Percentiles rank a stretch among this genome's conserved stretches.
These are phyloP conservation scores for Catostylus mosaicus DNA, from an alignment of 30 jellyfish, hydroid and myxozoan species.

Conservation along the genomic window DNA sequence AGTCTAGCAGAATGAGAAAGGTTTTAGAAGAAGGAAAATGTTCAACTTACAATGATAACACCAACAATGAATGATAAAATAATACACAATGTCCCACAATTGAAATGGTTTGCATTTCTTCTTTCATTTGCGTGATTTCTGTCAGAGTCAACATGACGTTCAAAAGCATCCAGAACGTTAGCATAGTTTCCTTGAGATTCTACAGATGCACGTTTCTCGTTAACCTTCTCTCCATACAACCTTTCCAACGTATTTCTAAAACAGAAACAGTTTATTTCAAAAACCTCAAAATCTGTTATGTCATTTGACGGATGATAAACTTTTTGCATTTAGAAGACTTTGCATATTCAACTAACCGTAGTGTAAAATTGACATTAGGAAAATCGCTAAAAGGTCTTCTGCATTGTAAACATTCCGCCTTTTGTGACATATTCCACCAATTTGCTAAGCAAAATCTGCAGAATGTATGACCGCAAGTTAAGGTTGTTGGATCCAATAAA, in stretches of 20 bases:
- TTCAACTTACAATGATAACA: conserved; percentile 77
- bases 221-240: conserved; percentile 54
- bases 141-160: conserved; percentile 46
- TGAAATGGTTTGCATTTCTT: conserved; percentile 18
- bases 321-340: too few species aligned
- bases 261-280: too few species aligned
- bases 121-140: conserved; percentile 31
- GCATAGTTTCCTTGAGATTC: conserved; percentile 39
- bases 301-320: too few species aligned
- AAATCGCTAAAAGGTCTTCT: conserved; percentile 82
- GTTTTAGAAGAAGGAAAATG: too few species aligned
- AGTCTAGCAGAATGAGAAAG: too few species aligned
- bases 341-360: conserved; percentile 85
- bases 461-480: conserved; percentile 91
- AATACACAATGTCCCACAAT: conserved; percentile 51
- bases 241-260: conserved; percentile 73
- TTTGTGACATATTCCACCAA: conserved; percentile 86
- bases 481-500: conserved; percentile 88
- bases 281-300: too few species aligned
- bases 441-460: conserved; percentile 92
- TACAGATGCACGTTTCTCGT: conserved; percentile 42
- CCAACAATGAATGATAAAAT: conserved; percentile 61
- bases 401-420: conserved; percentile 84
- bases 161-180: conserved; percentile 51
- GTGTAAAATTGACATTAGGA: conserved; percentile 84